A percentile compares a stretch with the other conserved stretches of the same genome.
Evolutionary conservation across 2,113 vertebrate species (phyloP).

Genomic region (Cryptotis parvus): DNA sequence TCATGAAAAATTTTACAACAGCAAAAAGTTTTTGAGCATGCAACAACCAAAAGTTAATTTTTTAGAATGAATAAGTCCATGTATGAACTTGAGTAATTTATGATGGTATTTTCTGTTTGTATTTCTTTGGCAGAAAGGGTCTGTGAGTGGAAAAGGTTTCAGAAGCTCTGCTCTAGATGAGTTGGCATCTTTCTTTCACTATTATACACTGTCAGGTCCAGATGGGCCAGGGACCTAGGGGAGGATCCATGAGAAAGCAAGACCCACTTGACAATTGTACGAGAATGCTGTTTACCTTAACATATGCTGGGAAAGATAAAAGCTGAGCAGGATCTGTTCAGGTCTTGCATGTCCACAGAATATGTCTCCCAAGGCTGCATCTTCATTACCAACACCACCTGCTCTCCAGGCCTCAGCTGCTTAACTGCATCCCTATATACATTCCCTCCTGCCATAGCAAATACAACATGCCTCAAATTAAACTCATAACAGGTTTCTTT

Average conservation of each 20-base stretch:
- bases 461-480: background rate
- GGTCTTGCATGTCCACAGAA: slow-evolving; percentile 24
- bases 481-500: slow-evolving; percentile 3
- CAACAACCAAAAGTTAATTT: too few relatives aligned
- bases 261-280: background rate
- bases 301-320: background rate
- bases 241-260: background rate
- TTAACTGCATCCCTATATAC: background rate
- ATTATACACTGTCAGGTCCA: background rate
- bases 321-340: background rate
- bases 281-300: background rate
- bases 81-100: too few relatives aligned
- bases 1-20: too few relatives aligned
- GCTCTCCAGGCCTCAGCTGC: background rate
- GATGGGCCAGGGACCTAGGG: background rate
- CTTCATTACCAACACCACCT: background rate
- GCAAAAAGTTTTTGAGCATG: too few relatives aligned
- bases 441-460: background rate
- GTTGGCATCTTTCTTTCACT: background rate
- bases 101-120: too few relatives aligned
- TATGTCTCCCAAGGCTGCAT: background rate
- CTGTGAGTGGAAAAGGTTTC: too few relatives aligned
- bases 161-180: background rate
- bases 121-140: too few relatives aligned
- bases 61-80: too few relatives aligned